Percentiles rank a stretch among this genome's conserved stretches.
Evolutionary conservation across 2,113 vertebrate species (phyloP).

Genomic region (Malurus melanocephalus): DNA sequence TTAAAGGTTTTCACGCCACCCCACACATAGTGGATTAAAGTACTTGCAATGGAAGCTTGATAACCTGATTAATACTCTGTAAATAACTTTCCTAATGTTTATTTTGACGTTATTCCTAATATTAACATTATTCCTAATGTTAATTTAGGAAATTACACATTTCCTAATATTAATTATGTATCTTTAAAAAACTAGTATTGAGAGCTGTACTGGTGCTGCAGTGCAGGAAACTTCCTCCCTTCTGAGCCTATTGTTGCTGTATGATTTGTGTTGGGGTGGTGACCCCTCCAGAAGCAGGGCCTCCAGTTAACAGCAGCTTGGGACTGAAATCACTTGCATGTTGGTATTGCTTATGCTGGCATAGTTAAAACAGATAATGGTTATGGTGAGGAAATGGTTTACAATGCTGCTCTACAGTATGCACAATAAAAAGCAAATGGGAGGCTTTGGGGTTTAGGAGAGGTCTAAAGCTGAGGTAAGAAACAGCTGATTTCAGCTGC

Average conservation of each 20-base stretch:
- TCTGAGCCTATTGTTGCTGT: background rate
- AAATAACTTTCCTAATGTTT: background rate
- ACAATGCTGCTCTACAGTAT: background rate
- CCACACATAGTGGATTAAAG: background rate
- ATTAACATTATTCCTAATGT: no score
- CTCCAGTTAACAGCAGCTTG: background rate
- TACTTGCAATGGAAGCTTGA: background rate
- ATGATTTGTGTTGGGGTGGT: background rate
- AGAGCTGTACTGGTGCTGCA: background rate
- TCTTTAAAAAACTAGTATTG: background rate
- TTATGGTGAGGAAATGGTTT: background rate
- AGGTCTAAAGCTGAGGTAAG: background rate
- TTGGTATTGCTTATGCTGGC: background rate
- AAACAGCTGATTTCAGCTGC: background rate
- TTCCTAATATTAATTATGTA: accelerated
- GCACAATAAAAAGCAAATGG: background rate
- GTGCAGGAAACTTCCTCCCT: no score
- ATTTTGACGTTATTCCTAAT: background rate
- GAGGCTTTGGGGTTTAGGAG: background rate
- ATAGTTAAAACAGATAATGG: background rate
- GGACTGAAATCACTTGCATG: background rate
- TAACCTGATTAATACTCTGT: background rate
- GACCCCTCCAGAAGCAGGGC: background rate
- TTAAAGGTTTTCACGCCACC: background rate
- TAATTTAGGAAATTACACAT: no score